Conservation (phyloP, 2,888 invertebrate species). For the Aradus depressus region DNA sequence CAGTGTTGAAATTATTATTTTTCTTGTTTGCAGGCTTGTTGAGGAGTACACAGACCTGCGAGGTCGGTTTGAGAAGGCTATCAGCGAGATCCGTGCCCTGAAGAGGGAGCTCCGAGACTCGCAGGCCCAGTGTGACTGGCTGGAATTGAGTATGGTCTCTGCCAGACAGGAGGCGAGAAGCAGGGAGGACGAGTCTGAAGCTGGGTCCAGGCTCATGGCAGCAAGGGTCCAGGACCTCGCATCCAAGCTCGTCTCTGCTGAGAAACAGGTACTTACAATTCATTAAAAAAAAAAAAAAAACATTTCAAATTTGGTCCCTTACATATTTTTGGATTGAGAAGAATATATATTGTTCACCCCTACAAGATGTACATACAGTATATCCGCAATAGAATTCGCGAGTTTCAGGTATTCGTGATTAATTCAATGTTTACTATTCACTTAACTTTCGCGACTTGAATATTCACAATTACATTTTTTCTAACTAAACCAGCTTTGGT, state of each 20-base stretch:
- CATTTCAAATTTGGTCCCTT: too few species aligned
- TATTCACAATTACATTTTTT: too few species aligned
- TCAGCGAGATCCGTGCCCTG: slow-evolving; percentile 71
- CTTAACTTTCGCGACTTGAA: too few species aligned
- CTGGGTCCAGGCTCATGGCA: slow-evolving; percentile 68
- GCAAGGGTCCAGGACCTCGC: slow-evolving; percentile 75
- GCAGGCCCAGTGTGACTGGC: slow-evolving; percentile 64
- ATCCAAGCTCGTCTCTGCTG: slow-evolving; percentile 64
- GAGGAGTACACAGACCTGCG: slow-evolving; percentile 70
- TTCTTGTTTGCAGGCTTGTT: slow-evolving; percentile 44
- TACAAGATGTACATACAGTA: neutral
- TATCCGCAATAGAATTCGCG: too few species aligned
- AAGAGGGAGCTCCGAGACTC: slow-evolving; percentile 69
- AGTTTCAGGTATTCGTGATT: too few species aligned
- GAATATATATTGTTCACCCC: neutral
- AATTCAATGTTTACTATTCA: too few species aligned
- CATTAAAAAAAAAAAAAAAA: too few species aligned
- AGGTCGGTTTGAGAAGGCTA: slow-evolving; percentile 67
- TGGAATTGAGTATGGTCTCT: slow-evolving; percentile 67
- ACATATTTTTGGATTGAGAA: neutral
- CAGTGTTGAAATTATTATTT: too few species aligned
- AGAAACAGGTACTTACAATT: slow-evolving; percentile 52
- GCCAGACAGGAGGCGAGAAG: slow-evolving; percentile 60
- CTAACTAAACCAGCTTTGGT: too few species aligned
- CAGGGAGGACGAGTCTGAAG: slow-evolving; percentile 49